Evolutionary conservation across 2,888 invertebrate genomes (phyloP).

Genomic region (Leptogaster cylindrica): DNA sequence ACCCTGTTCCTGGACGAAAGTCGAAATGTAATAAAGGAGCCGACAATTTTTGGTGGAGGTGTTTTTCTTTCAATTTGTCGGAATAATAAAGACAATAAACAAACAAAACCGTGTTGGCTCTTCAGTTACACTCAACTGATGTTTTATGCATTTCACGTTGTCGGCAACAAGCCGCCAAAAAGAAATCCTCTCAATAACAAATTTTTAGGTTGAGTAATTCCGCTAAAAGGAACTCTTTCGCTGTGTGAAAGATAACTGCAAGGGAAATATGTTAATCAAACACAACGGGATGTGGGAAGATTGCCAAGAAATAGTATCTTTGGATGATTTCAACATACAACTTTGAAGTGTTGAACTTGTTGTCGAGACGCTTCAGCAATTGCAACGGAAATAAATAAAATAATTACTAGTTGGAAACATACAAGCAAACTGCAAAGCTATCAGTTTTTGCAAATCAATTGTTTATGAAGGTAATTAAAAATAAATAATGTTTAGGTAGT

Average conservation of each 20-base stretch:
- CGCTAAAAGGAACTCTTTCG: constrained; percentile 29
- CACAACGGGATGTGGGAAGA: background rate
- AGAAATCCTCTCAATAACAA: constrained; percentile 42
- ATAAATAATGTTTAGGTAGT: too few relatives aligned
- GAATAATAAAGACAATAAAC: constrained; percentile 45
- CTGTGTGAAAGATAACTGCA: background rate
- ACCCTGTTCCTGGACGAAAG: background rate
- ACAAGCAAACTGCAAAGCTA: too few relatives aligned
- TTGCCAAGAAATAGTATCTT: too few relatives aligned
- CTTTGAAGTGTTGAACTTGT: too few relatives aligned
- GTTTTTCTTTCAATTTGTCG: constrained; percentile 48
- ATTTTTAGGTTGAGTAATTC: constrained; percentile 46
- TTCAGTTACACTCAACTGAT: constrained; percentile 44
- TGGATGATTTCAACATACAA: too few relatives aligned
- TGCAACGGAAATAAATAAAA: too few relatives aligned
- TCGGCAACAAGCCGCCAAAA: constrained; percentile 41
- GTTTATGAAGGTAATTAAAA: too few relatives aligned
- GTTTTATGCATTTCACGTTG: constrained; percentile 37
- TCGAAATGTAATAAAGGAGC: constrained; percentile 33
- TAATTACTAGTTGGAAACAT: too few relatives aligned
- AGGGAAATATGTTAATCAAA: background rate
- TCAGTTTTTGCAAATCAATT: too few relatives aligned
- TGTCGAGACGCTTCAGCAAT: too few relatives aligned
- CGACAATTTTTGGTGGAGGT: constrained; percentile 41
- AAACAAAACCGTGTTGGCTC: constrained; percentile 38